Conservation (phyloP, 1,140 invertebrate species). For the Bombus vancouverensis region DNA sequence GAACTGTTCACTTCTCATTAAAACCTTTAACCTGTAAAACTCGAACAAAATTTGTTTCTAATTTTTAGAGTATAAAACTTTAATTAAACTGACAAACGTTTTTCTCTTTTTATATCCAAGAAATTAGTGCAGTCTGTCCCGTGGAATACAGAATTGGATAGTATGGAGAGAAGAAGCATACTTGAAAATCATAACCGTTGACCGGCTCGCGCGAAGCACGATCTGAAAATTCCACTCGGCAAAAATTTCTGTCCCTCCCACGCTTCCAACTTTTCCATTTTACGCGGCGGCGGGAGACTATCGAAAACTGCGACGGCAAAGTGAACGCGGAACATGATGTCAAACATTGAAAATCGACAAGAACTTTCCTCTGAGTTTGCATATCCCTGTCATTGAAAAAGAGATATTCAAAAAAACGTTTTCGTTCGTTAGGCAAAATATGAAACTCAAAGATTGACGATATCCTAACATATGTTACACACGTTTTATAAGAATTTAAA, state of each 20-base stretch:
- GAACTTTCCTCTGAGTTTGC: constrained; percentile 31
- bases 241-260: constrained; percentile 25
- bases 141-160: no score
- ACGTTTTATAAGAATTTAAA: neutral
- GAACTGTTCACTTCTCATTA: no score
- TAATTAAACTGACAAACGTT: neutral
- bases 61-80: neutral
- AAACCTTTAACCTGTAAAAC: no score
- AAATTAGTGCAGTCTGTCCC: neutral
- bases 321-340: constrained; percentile 35
- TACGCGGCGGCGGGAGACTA: neutral
- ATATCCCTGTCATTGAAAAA: neutral
- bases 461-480: neutral
- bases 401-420: neutral
- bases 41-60: neutral
- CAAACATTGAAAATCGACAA: constrained; percentile 34
- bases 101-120: no score
- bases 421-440: neutral
- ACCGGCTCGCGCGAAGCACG: neutral
- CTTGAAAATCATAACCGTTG: constrained; percentile 21
- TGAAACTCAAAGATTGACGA: constrained; percentile 1
- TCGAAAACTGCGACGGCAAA: constrained; percentile 35
- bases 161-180: neutral
- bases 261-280: constrained; percentile 6
- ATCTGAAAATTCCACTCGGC: constrained; percentile 14